Conservation (phyloP, 2,113 vertebrate species). For the Gallinago jamesoni region DNA sequence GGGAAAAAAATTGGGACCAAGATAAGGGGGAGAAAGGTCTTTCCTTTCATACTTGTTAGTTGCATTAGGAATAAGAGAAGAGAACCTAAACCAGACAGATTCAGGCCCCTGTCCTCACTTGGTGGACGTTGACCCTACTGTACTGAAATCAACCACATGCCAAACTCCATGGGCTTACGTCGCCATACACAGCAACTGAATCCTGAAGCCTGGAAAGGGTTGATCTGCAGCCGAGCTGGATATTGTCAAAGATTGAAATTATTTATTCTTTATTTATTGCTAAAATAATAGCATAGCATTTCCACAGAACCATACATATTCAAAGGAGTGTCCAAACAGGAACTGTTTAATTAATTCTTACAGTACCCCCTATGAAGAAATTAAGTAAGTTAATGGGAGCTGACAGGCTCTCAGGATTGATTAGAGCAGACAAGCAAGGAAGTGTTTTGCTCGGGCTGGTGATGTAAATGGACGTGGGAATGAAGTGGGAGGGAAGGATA, state of each 20-base stretch:
- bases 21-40: not conserved
- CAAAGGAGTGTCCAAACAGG: slow-evolving; percentile 48
- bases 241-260: not conserved
- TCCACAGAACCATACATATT: not conserved
- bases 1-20: not conserved
- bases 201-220: not conserved
- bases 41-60: not conserved
- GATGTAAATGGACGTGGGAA: not conserved
- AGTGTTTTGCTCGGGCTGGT: not conserved
- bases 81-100: not conserved
- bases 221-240: not conserved
- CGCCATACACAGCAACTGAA: not conserved
- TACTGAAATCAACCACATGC: not conserved
- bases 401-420: slow-evolving; percentile 53
- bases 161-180: not conserved
- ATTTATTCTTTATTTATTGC: slow-evolving; percentile 3
- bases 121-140: not conserved
- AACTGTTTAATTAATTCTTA: slow-evolving; percentile 56
- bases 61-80: not conserved
- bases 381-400: slow-evolving; percentile 47
- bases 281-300: not conserved
- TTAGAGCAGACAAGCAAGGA: slow-evolving; percentile 47
- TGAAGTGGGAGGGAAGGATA: slow-evolving; percentile 20
- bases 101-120: not conserved
- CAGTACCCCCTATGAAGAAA: slow-evolving; percentile 22